phyloP scores from a whole-genome alignment of 2,888 invertebrate species.

The Pilophorus perplexus region DNA sequence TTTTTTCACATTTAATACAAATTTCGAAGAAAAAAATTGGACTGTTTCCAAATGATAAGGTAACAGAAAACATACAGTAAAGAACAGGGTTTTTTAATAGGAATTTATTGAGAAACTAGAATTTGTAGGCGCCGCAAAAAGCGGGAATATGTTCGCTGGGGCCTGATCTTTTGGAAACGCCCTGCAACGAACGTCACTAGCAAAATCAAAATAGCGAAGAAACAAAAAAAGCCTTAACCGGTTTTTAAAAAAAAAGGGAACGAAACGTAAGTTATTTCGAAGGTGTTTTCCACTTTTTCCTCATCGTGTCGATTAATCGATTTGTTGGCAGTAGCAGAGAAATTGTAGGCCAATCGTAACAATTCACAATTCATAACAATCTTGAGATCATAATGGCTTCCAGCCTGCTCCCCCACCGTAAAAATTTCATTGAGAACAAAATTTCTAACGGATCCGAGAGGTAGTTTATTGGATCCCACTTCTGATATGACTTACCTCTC shows the following conservation, averaged over 20 bases:
- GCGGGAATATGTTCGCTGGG: no score
- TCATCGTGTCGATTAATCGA: no score
- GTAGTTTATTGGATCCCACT: no score
- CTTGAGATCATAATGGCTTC: conserved; percentile 38
- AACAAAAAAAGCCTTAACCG: conserved; percentile 15
- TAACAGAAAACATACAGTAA: conserved; percentile 17
- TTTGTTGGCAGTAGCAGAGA: conserved; percentile 36
- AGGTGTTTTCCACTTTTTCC: background rate
- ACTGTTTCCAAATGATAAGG: conserved; percentile 35
- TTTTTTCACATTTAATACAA: conserved; percentile 7
- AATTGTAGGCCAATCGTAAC: conserved; percentile 31
- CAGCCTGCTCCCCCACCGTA: conserved; percentile 36
- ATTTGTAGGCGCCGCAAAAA: background rate
- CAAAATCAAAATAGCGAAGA: background rate
- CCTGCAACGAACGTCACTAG: background rate
- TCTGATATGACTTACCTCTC: no score
- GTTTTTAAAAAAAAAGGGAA: no score
- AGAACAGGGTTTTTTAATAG: background rate
- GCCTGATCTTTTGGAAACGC: conserved; percentile 22
- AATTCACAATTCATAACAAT: conserved; percentile 10
- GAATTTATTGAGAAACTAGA: background rate
- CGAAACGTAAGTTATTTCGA: background rate
- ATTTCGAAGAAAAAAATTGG: conserved; percentile 1
- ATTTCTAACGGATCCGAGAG: no score
- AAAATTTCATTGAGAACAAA: no score